These are phyloP conservation scores for Blennius ocellaris DNA, from an alignment of 2,113 vertebrate species.

Conservation along the genomic window DNA sequence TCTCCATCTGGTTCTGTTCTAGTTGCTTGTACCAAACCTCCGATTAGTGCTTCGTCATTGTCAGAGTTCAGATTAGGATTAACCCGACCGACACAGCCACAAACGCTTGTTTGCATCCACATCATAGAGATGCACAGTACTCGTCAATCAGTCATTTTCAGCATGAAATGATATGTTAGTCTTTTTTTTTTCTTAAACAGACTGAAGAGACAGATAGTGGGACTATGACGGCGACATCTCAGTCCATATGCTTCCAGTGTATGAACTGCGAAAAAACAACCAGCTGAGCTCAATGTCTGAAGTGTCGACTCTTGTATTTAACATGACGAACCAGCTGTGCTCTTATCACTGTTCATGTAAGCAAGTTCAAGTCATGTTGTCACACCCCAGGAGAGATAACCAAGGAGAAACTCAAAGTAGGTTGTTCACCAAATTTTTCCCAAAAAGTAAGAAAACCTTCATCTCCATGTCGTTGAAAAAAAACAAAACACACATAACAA, in stretches of 20 bases:
- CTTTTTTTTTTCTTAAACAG: neutral
- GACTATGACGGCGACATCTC: neutral
- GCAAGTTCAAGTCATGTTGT: slow-evolving; percentile 8
- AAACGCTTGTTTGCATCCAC: slow-evolving; percentile 5
- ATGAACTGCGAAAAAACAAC: neutral
- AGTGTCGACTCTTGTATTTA: neutral
- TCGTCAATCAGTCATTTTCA: too few species aligned
- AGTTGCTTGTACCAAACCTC: slow-evolving; percentile 36
- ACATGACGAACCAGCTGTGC: slow-evolving; percentile 13
- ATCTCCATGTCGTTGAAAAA: too few species aligned
- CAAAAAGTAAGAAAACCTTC: neutral
- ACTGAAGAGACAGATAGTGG: neutral
- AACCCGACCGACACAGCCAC: slow-evolving; percentile 31
- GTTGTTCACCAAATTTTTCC: slow-evolving; percentile 1
- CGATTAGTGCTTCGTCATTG: slow-evolving; percentile 56
- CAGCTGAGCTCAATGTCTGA: neutral
- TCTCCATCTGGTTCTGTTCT: slow-evolving; percentile 61
- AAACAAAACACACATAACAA: too few species aligned
- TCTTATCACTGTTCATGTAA: slow-evolving; percentile 26
- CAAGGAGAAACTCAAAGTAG: slow-evolving; percentile 7
- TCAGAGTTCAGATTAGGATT: slow-evolving; percentile 69
- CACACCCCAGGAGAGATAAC: slow-evolving; percentile 29
- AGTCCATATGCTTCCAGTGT: neutral
- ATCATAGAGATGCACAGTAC: neutral
- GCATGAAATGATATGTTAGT: neutral